Evolutionary conservation across 1,140 invertebrate genomes (phyloP).

Genomic region (Microplitis mediator): DNA sequence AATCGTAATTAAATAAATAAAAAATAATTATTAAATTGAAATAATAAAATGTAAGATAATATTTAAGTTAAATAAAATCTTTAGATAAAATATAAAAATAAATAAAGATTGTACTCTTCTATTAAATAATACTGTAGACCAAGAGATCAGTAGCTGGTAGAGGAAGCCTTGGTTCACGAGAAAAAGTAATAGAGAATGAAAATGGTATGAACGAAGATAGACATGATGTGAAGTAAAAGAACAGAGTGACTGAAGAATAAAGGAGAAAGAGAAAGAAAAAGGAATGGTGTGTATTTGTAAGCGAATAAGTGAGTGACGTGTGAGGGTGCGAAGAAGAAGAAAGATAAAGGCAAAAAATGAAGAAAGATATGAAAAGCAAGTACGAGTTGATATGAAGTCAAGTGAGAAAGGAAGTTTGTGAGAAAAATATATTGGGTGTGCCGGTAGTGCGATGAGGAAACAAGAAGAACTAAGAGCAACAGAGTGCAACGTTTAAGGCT

Average conservation of each 20-base stretch:
- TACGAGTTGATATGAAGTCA: conserved; percentile 13
- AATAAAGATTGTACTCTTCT: conserved; percentile 48
- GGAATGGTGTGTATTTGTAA: conserved; percentile 12
- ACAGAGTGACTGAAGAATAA: conserved; percentile 29
- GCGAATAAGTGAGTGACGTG: too few species aligned
- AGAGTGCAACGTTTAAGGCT: conserved; percentile 58
- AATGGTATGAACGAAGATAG: conserved; percentile 11
- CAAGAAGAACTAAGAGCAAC: conserved; percentile 51
- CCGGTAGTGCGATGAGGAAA: conserved; percentile 46
- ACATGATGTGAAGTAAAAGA: neutral
- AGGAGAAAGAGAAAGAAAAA: conserved; percentile 22
- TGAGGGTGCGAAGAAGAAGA: neutral
- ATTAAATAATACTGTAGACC: conserved; percentile 45
- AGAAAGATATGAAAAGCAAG: conserved; percentile 13
- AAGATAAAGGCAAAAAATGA: conserved; percentile 9
- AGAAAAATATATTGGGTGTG: conserved; percentile 40
- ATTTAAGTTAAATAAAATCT: neutral
- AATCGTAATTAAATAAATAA: too few species aligned
- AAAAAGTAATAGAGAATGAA: conserved; percentile 1
- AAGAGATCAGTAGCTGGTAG: conserved; percentile 57
- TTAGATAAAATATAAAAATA: neutral
- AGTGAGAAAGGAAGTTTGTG: conserved; percentile 30
- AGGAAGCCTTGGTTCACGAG: conserved; percentile 35
- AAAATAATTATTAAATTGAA: neutral
- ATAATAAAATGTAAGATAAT: neutral